Conservation (phyloP, 2,888 invertebrate genomes). For the Amiota mariae region DNA sequence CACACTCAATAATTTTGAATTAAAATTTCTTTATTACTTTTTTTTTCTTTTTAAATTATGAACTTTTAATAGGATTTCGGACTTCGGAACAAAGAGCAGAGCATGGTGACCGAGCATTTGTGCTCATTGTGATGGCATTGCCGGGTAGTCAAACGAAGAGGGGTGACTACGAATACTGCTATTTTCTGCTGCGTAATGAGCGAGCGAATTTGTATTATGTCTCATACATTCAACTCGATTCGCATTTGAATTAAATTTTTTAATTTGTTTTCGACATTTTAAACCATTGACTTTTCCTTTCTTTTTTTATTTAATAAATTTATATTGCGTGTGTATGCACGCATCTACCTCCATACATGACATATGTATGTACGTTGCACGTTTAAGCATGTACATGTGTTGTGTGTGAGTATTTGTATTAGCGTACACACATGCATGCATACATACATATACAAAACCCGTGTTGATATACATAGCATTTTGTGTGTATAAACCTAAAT, state of each 20-base stretch:
- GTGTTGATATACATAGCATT: constrained; percentile 63
- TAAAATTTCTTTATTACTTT: too few relatives aligned
- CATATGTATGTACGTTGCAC: constrained; percentile 19
- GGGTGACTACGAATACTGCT: background rate
- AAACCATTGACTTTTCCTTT: background rate
- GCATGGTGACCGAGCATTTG: background rate
- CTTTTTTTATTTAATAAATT: constrained; percentile 8
- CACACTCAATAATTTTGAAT: too few relatives aligned
- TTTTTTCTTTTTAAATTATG: too few relatives aligned
- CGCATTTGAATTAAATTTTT: background rate
- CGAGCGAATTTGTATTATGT: background rate
- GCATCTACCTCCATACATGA: background rate
- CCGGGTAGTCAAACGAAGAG: background rate
- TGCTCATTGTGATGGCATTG: background rate
- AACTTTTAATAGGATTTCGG: too few relatives aligned
- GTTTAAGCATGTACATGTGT: constrained; percentile 34
- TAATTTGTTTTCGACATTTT: background rate
- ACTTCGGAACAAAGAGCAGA: constrained; percentile 27
- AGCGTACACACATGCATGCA: background rate
- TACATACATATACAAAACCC: background rate
- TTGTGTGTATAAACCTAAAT: constrained; percentile 63
- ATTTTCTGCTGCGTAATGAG: constrained; percentile 23
- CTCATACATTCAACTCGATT: background rate
- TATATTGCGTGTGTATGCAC: constrained; percentile 25
- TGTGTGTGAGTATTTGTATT: constrained; percentile 1